Conservation (phyloP, 2,113 vertebrate genomes). For the Laticauda laticaudata region DNA sequence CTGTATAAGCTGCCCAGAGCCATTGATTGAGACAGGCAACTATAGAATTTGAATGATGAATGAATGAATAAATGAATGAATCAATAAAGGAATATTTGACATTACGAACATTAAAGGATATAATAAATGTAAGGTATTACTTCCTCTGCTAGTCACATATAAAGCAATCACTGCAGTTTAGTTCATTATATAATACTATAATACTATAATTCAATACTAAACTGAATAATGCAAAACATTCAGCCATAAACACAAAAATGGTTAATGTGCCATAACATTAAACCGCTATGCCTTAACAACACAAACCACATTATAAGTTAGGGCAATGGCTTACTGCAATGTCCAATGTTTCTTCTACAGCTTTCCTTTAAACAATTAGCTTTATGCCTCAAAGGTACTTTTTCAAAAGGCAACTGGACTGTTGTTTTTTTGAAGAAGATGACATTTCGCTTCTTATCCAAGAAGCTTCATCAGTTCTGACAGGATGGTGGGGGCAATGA, state of each 20-base stretch:
- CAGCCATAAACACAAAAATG: neutral
- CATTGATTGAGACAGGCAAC: neutral
- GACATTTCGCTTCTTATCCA: neutral
- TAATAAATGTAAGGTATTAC: neutral
- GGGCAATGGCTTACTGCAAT: neutral
- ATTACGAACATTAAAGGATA: neutral
- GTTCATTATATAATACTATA: neutral
- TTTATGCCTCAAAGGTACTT: neutral
- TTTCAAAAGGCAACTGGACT: neutral
- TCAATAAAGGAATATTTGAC: neutral
- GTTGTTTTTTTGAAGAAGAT: neutral
- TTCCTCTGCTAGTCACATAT: neutral
- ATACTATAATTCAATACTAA: neutral
- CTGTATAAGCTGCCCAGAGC: neutral
- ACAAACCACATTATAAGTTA: neutral
- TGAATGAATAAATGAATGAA: neutral
- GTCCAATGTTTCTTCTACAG: neutral
- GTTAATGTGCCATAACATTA: neutral
- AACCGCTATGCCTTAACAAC: neutral
- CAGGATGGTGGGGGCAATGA: neutral
- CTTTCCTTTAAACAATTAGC: neutral
- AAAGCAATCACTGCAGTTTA: neutral
- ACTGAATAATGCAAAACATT: neutral
- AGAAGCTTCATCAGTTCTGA: neutral
- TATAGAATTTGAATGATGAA: neutral